Conservation (phyloP, 2,113 vertebrate genomes). For the Lagenorhynchus albirostris region DNA sequence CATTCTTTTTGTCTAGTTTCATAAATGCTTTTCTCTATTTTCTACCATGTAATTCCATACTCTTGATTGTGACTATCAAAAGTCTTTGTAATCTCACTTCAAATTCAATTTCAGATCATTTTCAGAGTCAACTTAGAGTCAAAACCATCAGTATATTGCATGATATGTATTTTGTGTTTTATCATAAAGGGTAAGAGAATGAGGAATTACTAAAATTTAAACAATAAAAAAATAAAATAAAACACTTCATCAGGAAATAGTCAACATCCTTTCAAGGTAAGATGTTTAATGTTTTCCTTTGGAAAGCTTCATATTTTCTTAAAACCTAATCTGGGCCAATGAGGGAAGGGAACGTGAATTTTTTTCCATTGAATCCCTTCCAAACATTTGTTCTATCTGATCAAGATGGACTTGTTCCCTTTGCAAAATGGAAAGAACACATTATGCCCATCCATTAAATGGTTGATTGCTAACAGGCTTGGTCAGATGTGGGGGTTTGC, state of each 20-base stretch:
- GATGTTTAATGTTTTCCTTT: not conserved
- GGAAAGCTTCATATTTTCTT: not conserved
- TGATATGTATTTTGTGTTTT: not conserved
- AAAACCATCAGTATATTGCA: not conserved
- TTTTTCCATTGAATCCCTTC: not conserved
- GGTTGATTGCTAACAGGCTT: conserved; percentile 23
- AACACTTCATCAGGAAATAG: not conserved
- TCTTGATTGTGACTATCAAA: not conserved
- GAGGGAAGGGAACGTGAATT: not conserved
- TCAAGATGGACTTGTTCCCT: conserved; percentile 34
- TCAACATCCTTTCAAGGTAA: not conserved
- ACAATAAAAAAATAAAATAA: not conserved
- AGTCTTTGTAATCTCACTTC: not conserved
- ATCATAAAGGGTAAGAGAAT: not conserved
- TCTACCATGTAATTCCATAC: not conserved
- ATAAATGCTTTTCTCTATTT: not conserved
- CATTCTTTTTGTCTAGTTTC: not conserved
- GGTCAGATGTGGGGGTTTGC: not conserved
- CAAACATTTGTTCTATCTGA: conserved; percentile 27
- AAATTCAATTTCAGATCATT: not conserved
- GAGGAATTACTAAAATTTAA: not conserved
- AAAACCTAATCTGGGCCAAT: not conserved
- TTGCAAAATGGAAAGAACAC: conserved; percentile 54
- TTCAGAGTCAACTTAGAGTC: not conserved
- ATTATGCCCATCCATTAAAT: conserved; percentile 54